Conservation (phyloP, 2,113 vertebrate genomes). For the Tupaia chinensis region DNA sequence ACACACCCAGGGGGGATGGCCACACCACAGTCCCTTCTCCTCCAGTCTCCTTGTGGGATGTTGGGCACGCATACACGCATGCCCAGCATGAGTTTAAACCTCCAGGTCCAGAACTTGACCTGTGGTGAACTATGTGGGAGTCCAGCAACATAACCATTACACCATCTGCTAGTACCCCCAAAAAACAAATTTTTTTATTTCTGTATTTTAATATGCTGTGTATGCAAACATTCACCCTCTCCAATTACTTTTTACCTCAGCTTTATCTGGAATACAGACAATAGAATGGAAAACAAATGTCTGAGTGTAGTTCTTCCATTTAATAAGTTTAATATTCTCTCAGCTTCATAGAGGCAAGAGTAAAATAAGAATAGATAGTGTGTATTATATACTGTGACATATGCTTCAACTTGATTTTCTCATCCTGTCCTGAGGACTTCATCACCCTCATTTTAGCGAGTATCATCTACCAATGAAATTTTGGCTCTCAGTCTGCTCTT, state of each 20-base stretch:
- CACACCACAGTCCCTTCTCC: no score
- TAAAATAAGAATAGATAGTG: background rate
- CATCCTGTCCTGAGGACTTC: background rate
- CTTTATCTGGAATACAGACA: background rate
- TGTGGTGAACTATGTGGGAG: no score
- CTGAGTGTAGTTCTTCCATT: background rate
- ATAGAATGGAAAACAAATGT: background rate
- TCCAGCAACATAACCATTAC: no score
- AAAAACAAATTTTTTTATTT: background rate
- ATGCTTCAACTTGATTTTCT: background rate
- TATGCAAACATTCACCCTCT: background rate
- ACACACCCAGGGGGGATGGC: no score
- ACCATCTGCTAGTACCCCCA: no score
- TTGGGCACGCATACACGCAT: no score
- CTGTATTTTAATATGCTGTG: background rate
- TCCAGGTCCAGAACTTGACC: no score
- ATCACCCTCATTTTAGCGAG: background rate
- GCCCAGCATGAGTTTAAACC: no score
- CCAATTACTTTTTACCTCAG: background rate
- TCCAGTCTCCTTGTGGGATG: no score
- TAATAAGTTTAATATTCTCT: background rate
- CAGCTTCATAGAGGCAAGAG: background rate
- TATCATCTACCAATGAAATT: background rate
- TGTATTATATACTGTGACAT: background rate
- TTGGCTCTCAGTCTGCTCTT: background rate